Percentiles rank a stretch among this genome's conserved stretches.
Conservation (phyloP, 2,113 vertebrate species). For the Tonatia bakeri region DNA sequence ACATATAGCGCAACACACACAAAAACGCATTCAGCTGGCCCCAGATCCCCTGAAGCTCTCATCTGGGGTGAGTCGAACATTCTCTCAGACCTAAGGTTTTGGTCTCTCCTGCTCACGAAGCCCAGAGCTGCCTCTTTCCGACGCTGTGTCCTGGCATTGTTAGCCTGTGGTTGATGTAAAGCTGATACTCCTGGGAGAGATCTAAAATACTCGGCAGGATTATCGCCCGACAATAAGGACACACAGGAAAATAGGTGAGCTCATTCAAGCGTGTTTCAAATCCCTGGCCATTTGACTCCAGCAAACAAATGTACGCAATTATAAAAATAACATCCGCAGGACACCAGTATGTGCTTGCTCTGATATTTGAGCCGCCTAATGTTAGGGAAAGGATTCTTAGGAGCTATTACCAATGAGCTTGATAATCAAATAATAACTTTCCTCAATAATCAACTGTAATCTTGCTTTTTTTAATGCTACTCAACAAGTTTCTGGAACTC, state of each 20-base stretch:
- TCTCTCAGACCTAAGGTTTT: neutral
- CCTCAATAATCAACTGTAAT: neutral
- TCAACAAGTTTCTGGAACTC: neutral
- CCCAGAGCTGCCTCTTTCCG: neutral
- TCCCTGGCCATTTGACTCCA: neutral
- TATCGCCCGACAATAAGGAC: conserved; percentile 48
- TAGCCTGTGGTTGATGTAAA: conserved; percentile 33
- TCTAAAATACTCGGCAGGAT: conserved; percentile 49
- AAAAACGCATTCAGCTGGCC: neutral
- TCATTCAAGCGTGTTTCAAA: conserved; percentile 36
- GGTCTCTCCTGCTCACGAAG: neutral
- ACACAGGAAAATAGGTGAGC: conserved; percentile 51
- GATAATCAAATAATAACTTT: neutral
- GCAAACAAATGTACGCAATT: conserved; percentile 40
- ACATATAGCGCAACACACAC: neutral
- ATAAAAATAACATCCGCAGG: neutral
- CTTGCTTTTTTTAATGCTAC: neutral
- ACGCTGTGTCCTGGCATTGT: neutral
- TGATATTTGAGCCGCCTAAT: neutral
- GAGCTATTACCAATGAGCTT: neutral
- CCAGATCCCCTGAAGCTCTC: neutral
- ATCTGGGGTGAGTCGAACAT: neutral
- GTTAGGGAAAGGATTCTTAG: neutral
- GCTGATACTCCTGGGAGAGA: conserved; percentile 66
- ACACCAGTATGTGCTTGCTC: neutral